phyloP scores from a whole-genome alignment of 2,888 invertebrate species.

The Atethmia centrago region DNA sequence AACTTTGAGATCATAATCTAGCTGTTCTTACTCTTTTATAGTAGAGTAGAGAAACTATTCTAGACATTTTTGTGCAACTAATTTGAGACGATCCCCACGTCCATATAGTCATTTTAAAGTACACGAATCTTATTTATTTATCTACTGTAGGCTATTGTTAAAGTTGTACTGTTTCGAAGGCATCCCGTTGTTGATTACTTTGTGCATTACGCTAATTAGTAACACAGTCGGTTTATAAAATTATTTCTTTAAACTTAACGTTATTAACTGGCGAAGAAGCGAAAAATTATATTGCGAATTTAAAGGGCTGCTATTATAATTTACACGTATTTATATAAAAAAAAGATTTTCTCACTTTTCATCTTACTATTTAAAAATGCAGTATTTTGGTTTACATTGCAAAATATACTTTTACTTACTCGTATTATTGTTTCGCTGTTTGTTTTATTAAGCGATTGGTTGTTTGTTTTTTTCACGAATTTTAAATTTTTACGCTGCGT shows the following conservation, averaged over 20 bases:
- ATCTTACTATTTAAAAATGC: constrained; percentile 89
- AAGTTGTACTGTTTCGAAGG: constrained; percentile 90
- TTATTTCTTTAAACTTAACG: constrained; percentile 82
- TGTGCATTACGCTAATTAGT: constrained; percentile 86
- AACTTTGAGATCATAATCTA: constrained; percentile 25
- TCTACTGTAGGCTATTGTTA: constrained; percentile 88
- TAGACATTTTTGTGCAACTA: constrained; percentile 55
- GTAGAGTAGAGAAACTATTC: constrained; percentile 45
- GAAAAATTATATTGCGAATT: constrained; percentile 78
- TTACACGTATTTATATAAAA: constrained; percentile 66
- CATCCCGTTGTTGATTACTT: constrained; percentile 87
- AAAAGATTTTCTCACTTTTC: constrained; percentile 85
- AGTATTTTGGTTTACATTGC: constrained; percentile 90
- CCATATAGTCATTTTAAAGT: constrained; percentile 77
- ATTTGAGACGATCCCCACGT: constrained; percentile 50
- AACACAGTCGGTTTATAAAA: constrained; percentile 86
- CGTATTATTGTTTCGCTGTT: constrained; percentile 85
- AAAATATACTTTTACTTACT: constrained; percentile 77
- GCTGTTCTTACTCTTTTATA: constrained; percentile 33
- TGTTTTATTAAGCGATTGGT: constrained; percentile 52
- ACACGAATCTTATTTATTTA: constrained; percentile 78
- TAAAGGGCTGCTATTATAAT: constrained; percentile 72
- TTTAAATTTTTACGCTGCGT: constrained; percentile 73
- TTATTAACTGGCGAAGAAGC: constrained; percentile 84
- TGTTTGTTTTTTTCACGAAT: constrained; percentile 59